These are phyloP conservation scores for Gastracanthus pulcherrimus DNA, from an alignment of 2,888 invertebrate species.

Conservation along the genomic window DNA sequence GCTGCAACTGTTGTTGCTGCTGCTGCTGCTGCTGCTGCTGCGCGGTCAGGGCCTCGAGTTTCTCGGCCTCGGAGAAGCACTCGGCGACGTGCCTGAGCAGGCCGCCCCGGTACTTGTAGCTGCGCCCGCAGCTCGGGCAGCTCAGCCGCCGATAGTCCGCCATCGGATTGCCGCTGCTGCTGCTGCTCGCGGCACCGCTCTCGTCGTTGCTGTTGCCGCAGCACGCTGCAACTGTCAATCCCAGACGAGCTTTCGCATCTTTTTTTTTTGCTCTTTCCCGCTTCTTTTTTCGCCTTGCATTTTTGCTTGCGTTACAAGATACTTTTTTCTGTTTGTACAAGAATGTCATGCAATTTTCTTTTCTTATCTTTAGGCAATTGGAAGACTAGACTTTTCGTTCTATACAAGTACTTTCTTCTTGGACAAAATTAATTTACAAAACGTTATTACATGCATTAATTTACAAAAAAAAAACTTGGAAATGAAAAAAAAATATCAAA, in stretches of 20 bases:
- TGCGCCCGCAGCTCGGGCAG: conserved; percentile 75
- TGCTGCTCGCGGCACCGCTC: not conserved
- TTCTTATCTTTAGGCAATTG: not conserved
- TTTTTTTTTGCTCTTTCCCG: conserved; percentile 40
- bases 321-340: conserved; percentile 31
- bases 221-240: conserved; percentile 44
- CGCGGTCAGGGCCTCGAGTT: conserved; percentile 63
- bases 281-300: conserved; percentile 27
- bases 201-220: not conserved
- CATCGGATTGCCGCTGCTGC: conserved; percentile 62
- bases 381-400: not conserved
- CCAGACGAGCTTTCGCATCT: conserved; percentile 15
- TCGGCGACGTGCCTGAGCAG: conserved; percentile 74
- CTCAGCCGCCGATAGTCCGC: conserved; percentile 72
- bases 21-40: conserved; percentile 54
- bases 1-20: conserved; percentile 59
- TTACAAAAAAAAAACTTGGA: conserved; percentile 8
- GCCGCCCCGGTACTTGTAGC: conserved; percentile 76
- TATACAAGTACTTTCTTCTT: not conserved
- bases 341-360: conserved; percentile 28
- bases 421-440: conserved; percentile 3
- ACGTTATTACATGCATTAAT: conserved; percentile 44
- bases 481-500: not conserved
- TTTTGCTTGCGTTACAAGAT: not conserved
- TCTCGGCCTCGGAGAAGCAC: conserved; percentile 71